Percentiles rank a stretch among this genome's conserved stretches.
Conservation (phyloP, 92 coral and sea anemone genomes). For the Heliopora coerulea region DNA sequence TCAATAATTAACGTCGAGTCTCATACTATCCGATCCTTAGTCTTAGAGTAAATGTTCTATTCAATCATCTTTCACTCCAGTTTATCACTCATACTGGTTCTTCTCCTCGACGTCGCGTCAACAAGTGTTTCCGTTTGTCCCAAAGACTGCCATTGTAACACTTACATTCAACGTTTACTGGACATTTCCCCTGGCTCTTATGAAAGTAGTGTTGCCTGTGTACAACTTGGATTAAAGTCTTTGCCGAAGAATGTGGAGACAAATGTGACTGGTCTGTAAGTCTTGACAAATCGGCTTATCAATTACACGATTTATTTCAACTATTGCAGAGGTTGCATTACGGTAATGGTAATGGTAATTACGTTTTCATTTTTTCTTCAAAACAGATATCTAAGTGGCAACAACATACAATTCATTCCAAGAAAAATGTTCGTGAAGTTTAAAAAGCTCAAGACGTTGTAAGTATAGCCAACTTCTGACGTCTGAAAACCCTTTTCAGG, state of each 20-base stretch:
- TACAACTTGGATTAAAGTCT: background rate
- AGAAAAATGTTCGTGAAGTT: slow-evolving; percentile 39
- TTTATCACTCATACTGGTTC: background rate
- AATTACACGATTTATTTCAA: too few relatives aligned
- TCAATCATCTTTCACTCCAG: too few relatives aligned
- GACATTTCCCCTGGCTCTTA: background rate
- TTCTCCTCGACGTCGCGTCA: background rate
- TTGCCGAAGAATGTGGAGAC: background rate
- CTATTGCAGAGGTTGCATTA: too few relatives aligned
- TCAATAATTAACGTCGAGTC: too few relatives aligned
- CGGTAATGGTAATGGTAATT: too few relatives aligned
- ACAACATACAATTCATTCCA: slow-evolving; percentile 13
- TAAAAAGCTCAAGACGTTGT: slow-evolving; percentile 39
- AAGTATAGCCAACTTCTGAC: slow-evolving; percentile 8
- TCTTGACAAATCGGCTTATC: background rate
- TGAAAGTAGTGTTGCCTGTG: background rate
- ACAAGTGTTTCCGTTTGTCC: background rate
- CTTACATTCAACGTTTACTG: background rate
- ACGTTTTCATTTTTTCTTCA: background rate
- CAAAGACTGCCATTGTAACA: background rate
- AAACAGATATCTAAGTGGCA: slow-evolving; percentile 30
- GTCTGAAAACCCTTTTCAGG: background rate
- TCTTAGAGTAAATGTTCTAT: too few relatives aligned
- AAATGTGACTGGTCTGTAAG: slow-evolving; percentile 30
- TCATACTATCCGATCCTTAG: too few relatives aligned